Evolutionary conservation across 2,888 invertebrate genomes (phyloP), one percentile per base, ranked within the genome.

Genomic region (Cheilosia variabilis): DNA sequence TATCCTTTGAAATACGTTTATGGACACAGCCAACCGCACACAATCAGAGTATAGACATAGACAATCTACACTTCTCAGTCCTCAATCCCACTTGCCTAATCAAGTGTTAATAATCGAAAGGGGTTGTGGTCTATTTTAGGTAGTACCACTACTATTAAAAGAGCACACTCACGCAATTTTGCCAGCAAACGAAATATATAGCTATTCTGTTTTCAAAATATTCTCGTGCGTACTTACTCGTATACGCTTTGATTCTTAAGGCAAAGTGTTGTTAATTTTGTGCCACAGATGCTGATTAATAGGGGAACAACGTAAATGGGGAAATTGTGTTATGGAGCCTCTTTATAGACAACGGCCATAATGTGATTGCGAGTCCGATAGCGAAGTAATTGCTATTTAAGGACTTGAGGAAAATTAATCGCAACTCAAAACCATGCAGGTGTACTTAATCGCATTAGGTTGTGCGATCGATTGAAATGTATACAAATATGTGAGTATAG

Each of bases 41-140:
- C 62, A 68, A 62, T 68, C n/a, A 43, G 31, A 63, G 65, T 52
- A 41, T 24, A 37, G 58, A 43, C 24, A 41, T 24, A 37, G 58
- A 43, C 24, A 24, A 34, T 31, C 43, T 53, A 62, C 37, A 62
- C 45, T 63, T 69, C 57, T 65, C 66, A 37, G 47, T 22, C 75
- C 69, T 34, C 69, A 27, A 45, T 73, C 53, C 57, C 55, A 45
- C 45, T 81, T 72, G 81, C 81, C 68, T 77, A 81, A 86, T 86
- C 86, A 86, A 81, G 81, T 81, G 81, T 81, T 86, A 77, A 68
- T 81, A 81, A 81, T 72, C 60, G 60, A 80, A 77, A 75, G 80
- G 81, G 86, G 81, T 76, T 86, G 60, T 45, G 77, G 72, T 86
- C 76, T 86, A 86, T 86, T 86, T 86, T 77, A 65, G 77, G 65